Evolutionary conservation across 1,140 invertebrate genomes (phyloP), one percentile per base, ranked within the genome.

Genomic region (Spodoptera frugiperda): DNA sequence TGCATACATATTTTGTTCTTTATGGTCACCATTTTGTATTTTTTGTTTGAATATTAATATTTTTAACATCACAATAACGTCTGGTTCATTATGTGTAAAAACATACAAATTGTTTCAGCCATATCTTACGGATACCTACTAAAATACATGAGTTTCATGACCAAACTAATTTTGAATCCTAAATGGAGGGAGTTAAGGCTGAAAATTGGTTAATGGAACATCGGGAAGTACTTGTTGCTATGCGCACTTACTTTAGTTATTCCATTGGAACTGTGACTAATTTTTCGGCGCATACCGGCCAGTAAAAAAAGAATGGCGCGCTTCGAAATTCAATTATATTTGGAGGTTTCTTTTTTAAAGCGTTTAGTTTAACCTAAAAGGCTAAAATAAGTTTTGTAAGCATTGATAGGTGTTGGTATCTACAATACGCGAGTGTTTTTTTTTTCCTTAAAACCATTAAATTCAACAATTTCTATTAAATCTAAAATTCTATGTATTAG

Each of bases 201-300:
- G 30, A 68, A 55, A 68, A 76, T 55, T 14, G 19, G 0, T n/a
- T 1, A 11, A 33, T 17, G 10, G 19, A n/a, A 25, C 21, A 39
- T 53, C 30, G 11, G 44, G 44, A 33, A 70, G 25, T 17, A 48
- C 33, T 70, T 77, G 75, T 77, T 77, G 63, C 75, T 77, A 77
- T 49, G 75, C 39, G 63, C 12, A 67, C 39, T 76, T 46, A 12
- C n/a, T 55, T 71, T 19, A 57, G 44, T 73, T 0, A 49, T 72
- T 73, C 30, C 54, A 59, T 12, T 73, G 21, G 51, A 73, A 49
- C 54, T 59, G 21, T 73, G 71, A 73, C 71, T 33, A 73, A 51
- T 44, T 72, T 67, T 67, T 72, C 17, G 17, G 61, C 71, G 54
- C 21, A 49, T 72, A 59, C 25, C 54, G 39, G 21, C 39, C 54